Evolutionary conservation across 2,113 vertebrate species (phyloP).

Genomic region (Ailuropoda melanoleuca): DNA sequence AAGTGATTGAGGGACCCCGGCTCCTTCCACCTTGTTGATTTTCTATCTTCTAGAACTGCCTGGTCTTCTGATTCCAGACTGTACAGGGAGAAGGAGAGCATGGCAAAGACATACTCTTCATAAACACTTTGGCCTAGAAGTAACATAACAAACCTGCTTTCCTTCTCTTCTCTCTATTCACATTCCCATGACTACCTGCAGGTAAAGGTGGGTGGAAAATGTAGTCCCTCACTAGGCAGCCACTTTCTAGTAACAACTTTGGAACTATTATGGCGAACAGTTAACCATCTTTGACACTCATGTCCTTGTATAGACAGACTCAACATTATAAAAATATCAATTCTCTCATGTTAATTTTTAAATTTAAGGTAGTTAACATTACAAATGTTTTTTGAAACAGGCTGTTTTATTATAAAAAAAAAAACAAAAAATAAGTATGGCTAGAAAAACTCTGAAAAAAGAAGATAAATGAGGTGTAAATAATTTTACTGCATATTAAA

Average conservation of each 20-base stretch:
- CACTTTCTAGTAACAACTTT: background rate
- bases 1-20: background rate
- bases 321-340: background rate
- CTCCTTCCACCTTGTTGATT: background rate
- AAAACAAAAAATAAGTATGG: background rate
- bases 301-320: background rate
- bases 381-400: background rate
- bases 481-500: background rate
- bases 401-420: background rate
- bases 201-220: background rate
- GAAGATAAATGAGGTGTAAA: background rate
- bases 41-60: background rate
- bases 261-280: background rate
- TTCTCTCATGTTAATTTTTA: background rate
- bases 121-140: background rate
- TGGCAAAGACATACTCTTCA: background rate
- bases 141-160: background rate
- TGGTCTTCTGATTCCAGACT: background rate
- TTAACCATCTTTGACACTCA: background rate
- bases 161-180: background rate
- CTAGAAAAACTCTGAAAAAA: background rate
- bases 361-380: background rate
- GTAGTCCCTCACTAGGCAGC: background rate
- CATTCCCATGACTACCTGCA: background rate
- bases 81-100: background rate